phyloP scores from a whole-genome alignment of 2,888 invertebrate genomes.

The Synanthedon myopaeformis region DNA sequence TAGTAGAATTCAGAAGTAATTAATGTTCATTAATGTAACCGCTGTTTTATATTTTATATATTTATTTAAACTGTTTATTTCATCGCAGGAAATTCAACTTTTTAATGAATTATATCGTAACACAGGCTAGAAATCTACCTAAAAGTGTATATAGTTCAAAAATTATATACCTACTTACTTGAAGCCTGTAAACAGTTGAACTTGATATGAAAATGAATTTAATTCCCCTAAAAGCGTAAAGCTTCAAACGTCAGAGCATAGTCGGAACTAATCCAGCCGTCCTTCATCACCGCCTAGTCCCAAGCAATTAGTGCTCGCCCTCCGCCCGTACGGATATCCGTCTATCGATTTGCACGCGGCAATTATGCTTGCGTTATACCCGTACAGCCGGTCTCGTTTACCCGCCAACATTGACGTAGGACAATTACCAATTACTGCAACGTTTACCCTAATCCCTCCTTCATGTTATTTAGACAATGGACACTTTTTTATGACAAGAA shows the following conservation, averaged over 20 bases:
- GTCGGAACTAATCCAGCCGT: slow-evolving; percentile 31
- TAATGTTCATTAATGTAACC: no score
- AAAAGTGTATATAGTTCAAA: no score
- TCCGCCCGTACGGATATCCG: slow-evolving; percentile 40
- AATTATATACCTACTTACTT: no score
- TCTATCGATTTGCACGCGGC: slow-evolving; percentile 42
- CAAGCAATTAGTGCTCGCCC: slow-evolving; percentile 43
- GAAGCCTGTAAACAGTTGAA: no score
- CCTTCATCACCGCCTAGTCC: slow-evolving; percentile 16
- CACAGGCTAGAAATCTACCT: no score
- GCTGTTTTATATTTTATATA: no score
- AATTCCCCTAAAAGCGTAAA: not conserved
- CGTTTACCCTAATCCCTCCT: slow-evolving; percentile 1
- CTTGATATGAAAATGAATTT: not conserved
- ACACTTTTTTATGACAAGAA: not conserved
- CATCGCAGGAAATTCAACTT: no score
- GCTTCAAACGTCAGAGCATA: not conserved
- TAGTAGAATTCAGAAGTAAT: no score
- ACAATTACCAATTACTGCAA: not conserved
- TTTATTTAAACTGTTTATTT: no score
- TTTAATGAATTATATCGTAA: no score
- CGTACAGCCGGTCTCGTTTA: slow-evolving; percentile 5
- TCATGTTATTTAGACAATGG: not conserved
- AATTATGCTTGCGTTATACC: slow-evolving; percentile 34
- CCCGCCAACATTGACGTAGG: not conserved